These are phyloP conservation scores for Bruchidius siliquastri DNA, from an alignment of 2,888 invertebrate genomes.

Conservation along the genomic window DNA sequence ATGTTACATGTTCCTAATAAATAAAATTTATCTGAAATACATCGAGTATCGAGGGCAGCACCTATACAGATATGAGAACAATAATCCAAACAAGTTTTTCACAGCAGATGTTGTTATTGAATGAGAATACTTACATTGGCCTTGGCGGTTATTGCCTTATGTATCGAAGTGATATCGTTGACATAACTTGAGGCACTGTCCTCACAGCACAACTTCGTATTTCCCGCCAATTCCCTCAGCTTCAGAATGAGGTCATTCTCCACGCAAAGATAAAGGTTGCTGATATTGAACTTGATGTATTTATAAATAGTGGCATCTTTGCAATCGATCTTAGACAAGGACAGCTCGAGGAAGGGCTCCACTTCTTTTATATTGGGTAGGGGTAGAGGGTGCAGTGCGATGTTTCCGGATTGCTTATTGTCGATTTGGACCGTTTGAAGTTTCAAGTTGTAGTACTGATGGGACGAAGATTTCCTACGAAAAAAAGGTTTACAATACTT, in stretches of 20 bases:
- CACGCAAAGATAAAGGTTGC: conserved; percentile 64
- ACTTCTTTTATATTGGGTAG: conserved; percentile 49
- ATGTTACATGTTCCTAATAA: too few relatives aligned
- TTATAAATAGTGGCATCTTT: conserved; percentile 55
- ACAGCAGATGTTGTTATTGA: too few relatives aligned
- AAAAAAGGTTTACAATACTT: too few relatives aligned
- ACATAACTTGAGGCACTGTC: conserved; percentile 51
- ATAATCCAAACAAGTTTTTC: too few relatives aligned
- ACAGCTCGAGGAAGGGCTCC: conserved; percentile 60
- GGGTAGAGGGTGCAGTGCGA: conserved; percentile 49
- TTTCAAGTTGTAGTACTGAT: conserved; percentile 63
- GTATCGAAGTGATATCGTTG: conserved; percentile 51
- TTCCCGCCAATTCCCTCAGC: conserved; percentile 55
- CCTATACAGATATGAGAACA: too few relatives aligned
- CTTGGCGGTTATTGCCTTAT: conserved; percentile 54
- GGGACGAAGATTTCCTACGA: conserved; percentile 60
- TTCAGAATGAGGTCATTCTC: conserved; percentile 65
- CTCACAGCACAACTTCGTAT: conserved; percentile 55
- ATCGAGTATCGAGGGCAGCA: too few relatives aligned
- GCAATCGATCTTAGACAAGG: conserved; percentile 51
- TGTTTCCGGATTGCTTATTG: conserved; percentile 49
- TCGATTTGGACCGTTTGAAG: conserved; percentile 68
- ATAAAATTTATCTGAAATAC: too few relatives aligned
- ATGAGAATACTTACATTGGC: conserved; percentile 33
- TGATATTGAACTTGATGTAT: conserved; percentile 59